These are phyloP conservation scores for Standfussiana lucernea DNA, from an alignment of 2,888 invertebrate genomes.

Conservation along the genomic window DNA sequence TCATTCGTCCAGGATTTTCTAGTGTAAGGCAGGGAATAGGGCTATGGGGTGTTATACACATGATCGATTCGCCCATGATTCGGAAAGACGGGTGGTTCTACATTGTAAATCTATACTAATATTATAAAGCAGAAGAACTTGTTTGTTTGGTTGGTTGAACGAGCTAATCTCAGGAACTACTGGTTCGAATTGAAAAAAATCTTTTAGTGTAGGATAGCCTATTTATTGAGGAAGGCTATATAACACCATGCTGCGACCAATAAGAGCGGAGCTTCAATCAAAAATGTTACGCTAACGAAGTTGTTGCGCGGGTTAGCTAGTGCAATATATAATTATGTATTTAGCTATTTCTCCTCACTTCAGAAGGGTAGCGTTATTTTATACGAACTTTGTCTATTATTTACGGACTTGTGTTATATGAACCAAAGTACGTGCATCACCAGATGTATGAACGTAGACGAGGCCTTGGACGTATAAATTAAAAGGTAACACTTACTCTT, in stretches of 20 bases:
- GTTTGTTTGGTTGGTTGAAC: too few species aligned
- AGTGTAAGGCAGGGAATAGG: background rate
- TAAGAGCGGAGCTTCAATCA: too few species aligned
- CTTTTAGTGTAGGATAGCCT: too few species aligned
- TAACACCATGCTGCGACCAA: too few species aligned
- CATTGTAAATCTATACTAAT: too few species aligned
- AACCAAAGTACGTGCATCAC: background rate
- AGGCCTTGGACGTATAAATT: background rate
- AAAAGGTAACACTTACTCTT: constrained; percentile 82
- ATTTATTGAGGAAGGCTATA: too few species aligned
- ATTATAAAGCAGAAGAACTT: too few species aligned
- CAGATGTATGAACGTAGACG: background rate
- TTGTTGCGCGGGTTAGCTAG: too few species aligned
- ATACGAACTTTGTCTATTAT: background rate
- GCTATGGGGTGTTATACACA: background rate
- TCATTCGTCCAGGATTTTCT: background rate
- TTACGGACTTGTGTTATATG: background rate
- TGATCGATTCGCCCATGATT: background rate
- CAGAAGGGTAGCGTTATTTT: background rate
- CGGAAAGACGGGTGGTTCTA: background rate
- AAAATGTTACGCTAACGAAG: too few species aligned
- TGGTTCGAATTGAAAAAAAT: too few species aligned
- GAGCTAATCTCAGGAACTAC: too few species aligned
- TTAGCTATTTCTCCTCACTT: background rate
- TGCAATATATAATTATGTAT: too few species aligned